A percentile compares a stretch with the other conserved stretches of the same genome.
Evolutionary conservation across 92 coral and sea anemone genomes (phyloP).

Genomic region (Meandrina meandrites): DNA sequence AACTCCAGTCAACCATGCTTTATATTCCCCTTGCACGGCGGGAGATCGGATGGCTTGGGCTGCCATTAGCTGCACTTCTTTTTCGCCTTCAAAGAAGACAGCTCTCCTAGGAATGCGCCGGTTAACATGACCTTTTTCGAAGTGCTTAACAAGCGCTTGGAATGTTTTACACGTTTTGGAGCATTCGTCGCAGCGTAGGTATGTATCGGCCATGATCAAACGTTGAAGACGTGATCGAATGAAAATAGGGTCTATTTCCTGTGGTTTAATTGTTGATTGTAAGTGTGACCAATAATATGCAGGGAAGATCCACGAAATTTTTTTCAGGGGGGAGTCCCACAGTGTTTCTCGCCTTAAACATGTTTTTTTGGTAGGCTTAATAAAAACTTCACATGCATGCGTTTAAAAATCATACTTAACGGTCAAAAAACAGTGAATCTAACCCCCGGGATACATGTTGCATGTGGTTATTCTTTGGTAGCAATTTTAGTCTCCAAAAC

Average conservation of each 20-base stretch:
- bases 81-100: slow-evolving; percentile 20
- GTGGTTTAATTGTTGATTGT: slow-evolving; percentile 7
- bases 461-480: too few relatives aligned
- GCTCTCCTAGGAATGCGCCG: slow-evolving; percentile 28
- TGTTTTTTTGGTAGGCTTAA: too few relatives aligned
- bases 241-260: background rate
- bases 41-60: slow-evolving; percentile 27
- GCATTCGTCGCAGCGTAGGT: slow-evolving; percentile 36
- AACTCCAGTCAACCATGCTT: slow-evolving; percentile 42
- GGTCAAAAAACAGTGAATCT: too few relatives aligned
- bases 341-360: too few relatives aligned
- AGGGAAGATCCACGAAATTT: background rate
- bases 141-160: slow-evolving; percentile 47
- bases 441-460: too few relatives aligned
- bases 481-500: too few relatives aligned
- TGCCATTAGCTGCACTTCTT: slow-evolving; percentile 25
- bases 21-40: slow-evolving; percentile 36
- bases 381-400: too few relatives aligned
- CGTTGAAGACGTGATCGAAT: background rate
- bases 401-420: too few relatives aligned
- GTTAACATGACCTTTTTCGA: slow-evolving; percentile 32
- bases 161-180: slow-evolving; percentile 40
- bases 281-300: slow-evolving; percentile 1
- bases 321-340: too few relatives aligned
- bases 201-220: slow-evolving; percentile 34